Evolutionary conservation across 2,797 vertebrate species (phyloP), one percentile per base, ranked within the genome.

Genomic region (Ptychobarbus kaznakovi): DNA sequence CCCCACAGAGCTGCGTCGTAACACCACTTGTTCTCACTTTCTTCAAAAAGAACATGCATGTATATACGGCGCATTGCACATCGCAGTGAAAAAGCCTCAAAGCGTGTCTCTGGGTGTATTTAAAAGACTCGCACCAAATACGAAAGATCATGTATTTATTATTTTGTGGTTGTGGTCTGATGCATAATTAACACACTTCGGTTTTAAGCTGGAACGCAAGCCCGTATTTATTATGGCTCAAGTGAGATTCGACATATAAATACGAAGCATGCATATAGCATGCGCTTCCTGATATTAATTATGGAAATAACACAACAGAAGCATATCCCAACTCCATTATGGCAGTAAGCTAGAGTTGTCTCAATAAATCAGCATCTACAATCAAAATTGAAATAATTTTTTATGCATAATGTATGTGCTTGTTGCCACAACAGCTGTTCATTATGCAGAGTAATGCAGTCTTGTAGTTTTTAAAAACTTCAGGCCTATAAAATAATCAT

Each of bases 361-460:
- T 97, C 97, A 97, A 97, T 97, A 98, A 97, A 97, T 97, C 96
- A 97, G 96, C 96, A 95, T 97, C 96, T 96, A 97, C 96, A 97
- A 98, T 97, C 97, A 98, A 97, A 97, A 97, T 94, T 96, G 96
- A 97, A 96, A 97, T 97, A 95, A 96, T 97, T 98, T 97, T 97
- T 96, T 96, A 96, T 98, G 96, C 96, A 98, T 97, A 97, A 98
- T 96, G 95, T 96, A 98, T 97, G 96, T 94, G 96, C 97, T 94
- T 97, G 96, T 98, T 98, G 97, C 94, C 97, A 95, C 94, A 97
- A 97, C 97, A 98, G 97, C 97, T 98, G 97, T 97, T 98, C 97
- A 96, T 96, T 96, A 97, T 95, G 96, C 94, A 97, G 96, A 95
- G 96, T 94, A 97, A 98, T 97, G 97, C 96, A 97, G 97, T 98